Evolutionary conservation across 2,888 invertebrate genomes (phyloP), one percentile per base, ranked within the genome.

Genomic region (Slavum lentiscoides): DNA sequence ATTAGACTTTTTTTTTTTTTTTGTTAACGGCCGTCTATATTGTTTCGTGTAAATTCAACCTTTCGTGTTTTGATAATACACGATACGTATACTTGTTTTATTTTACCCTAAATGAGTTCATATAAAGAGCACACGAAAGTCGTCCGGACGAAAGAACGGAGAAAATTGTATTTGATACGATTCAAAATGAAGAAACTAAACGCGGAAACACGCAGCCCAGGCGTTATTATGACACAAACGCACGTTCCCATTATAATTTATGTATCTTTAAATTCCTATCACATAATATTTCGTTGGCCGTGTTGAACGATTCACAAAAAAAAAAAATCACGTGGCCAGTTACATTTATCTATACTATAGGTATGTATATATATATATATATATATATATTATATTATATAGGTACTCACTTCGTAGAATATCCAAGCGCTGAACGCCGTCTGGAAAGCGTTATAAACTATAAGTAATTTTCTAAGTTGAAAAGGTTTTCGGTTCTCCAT

Each of bases 401-500:
- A 30, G 11, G 72, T 80, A 87, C 88, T 90, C 90, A 96, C 96
- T 93, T 96, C 95, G 87, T 94, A 92, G 88, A 95, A 96, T 87
- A 96, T 92, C 92, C 94, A 96, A 83, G 92, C 89, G 86, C 96
- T 96, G 87, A 97, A 93, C 84, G 94, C 85, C 53, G 96, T 96
- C 90, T 97, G 97, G 85, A 92, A 89, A 84, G 95, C 89, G 88
- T 97, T 97, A 88, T 97, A 97, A 84, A 92, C 87, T 84, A 97
- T 91, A 86, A 97, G 91, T 82, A 93, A 86, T 84, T 89, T 89
- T 85, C 94, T 90, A 83, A 97, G 89, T 86, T 95, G 91, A 88
- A 94, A 92, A 66, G 97, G 94, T 88, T 95, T 94, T 83, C 95
- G 90, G 86, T 95, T 93, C 85, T 93, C 93, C 97, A 97, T 97